Base-by-base conservation (phyloP, 2,888 invertebrate genomes). In the Suillia variegata region DNA sequence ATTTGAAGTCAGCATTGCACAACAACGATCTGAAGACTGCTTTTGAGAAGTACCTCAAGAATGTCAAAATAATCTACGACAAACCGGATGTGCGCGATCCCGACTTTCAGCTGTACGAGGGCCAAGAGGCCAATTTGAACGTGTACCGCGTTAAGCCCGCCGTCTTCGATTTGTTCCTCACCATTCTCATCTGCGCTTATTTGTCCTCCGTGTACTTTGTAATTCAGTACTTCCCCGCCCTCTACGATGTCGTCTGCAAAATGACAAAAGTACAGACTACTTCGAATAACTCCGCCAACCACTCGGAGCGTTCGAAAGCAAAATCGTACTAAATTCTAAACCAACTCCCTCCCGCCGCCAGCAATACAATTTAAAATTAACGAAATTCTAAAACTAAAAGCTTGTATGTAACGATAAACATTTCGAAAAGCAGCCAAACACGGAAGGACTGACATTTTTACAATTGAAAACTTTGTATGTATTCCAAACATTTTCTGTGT, bases 141-240 rank as follows among this genome's bases (percentile, higher is more conserved):
- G 91, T 96, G 6, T 97, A 97, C 82, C 93, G 95, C 80, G 97
- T 98, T 5, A 98, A 98, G 80, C 98, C 98, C 64, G 98, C 98
- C 10, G 90, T 98, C 58, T 98, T 98, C 84, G 98, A 99, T 85
- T 88, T 99, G 71, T 90, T 98, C 70, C 86, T 98, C 13, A 96
- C 97, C 1, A 81, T 93, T 61, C 89, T 88, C 34, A 97, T 98
- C 74, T 85, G 90, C 33, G 85, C 88, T 21, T 98, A 98, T 82
- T 86, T 98, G 56, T 86, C 88, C n/a, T 75, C 89, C 4, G 87
- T 97, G n/a, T 97, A 95, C 82, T 85, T 93, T 70, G 84, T 89
- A 12, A 88, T 96, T 61, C 89, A 89, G 65, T 83, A 88, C 67
- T 91, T 92, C 77, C 88, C 91, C 10, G 74, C 82, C 4, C 83